These are phyloP conservation scores for Embiotoca jacksoni DNA, from an alignment of 2,113 vertebrate genomes.

Conservation along the genomic window DNA sequence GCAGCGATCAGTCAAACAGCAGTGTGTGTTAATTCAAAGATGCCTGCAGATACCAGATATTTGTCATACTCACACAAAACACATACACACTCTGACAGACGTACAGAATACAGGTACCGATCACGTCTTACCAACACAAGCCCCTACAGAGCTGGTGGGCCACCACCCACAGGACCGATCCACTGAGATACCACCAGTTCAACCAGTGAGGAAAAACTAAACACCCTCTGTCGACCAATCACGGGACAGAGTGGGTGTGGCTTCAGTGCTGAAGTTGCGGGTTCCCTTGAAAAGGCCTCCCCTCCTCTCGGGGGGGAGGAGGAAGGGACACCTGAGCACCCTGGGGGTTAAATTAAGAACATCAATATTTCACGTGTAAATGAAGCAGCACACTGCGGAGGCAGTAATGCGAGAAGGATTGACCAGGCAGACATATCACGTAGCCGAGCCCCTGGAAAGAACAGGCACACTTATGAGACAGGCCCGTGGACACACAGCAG, in stretches of 20 bases:
- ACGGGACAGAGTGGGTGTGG: constrained; percentile 6
- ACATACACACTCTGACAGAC: neutral
- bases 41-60: too few relatives aligned
- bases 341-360: constrained; percentile 81
- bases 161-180: neutral
- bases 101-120: neutral
- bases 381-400: constrained; percentile 76
- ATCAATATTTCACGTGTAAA: constrained; percentile 86
- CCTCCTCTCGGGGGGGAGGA: constrained; percentile 4
- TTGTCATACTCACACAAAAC: too few relatives aligned
- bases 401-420: constrained; percentile 78
- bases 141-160: constrained; percentile 3
- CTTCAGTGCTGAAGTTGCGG: neutral
- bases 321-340: constrained; percentile 77
- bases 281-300: constrained; percentile 56
- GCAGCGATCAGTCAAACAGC: too few relatives aligned
- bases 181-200: neutral
- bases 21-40: too few relatives aligned
- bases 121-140: neutral
- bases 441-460: constrained; percentile 75
- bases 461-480: constrained; percentile 53
- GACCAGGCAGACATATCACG: constrained; percentile 64
- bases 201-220: constrained; percentile 30
- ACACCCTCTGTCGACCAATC: constrained; percentile 46
- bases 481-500: constrained; percentile 38